phyloP scores from a whole-genome alignment of 2,888 invertebrate species.

The Aphidius colemani region DNA sequence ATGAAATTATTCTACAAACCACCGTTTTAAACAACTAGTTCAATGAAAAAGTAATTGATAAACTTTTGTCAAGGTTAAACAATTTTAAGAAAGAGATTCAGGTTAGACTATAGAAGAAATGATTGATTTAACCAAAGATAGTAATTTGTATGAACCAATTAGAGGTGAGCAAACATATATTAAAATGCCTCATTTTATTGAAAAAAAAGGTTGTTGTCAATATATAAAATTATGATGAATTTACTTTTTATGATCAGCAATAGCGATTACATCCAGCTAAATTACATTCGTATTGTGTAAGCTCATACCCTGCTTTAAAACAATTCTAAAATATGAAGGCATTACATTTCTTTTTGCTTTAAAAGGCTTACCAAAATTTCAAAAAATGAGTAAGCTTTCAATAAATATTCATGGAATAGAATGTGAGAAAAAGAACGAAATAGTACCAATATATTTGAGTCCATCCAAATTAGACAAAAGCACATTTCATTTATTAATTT shows the following conservation, averaged over 20 bases:
- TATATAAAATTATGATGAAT: constrained; percentile 37
- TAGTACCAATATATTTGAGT: constrained; percentile 6
- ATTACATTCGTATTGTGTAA: background rate
- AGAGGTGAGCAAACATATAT: constrained; percentile 31
- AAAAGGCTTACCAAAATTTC: background rate
- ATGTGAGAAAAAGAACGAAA: background rate
- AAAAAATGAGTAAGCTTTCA: background rate
- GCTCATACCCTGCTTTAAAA: background rate
- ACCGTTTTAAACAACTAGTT: constrained; percentile 34
- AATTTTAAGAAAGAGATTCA: constrained; percentile 33
- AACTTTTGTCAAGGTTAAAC: constrained; percentile 33
- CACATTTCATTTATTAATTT: background rate
- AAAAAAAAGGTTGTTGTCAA: constrained; percentile 36
- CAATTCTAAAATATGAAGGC: background rate
- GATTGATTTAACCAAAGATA: constrained; percentile 32
- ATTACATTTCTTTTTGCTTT: background rate
- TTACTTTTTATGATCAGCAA: constrained; percentile 35
- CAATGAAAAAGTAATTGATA: constrained; percentile 24
- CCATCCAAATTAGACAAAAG: no score
- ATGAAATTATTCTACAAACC: constrained; percentile 30
- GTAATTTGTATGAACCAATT: constrained; percentile 33
- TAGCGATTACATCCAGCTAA: constrained; percentile 27
- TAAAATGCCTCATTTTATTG: constrained; percentile 29
- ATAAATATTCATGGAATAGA: constrained; percentile 13
- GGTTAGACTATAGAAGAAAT: constrained; percentile 33